These are phyloP conservation scores for Diplazon laetatorius DNA, from an alignment of 2,888 invertebrate genomes.

Conservation along the genomic window DNA sequence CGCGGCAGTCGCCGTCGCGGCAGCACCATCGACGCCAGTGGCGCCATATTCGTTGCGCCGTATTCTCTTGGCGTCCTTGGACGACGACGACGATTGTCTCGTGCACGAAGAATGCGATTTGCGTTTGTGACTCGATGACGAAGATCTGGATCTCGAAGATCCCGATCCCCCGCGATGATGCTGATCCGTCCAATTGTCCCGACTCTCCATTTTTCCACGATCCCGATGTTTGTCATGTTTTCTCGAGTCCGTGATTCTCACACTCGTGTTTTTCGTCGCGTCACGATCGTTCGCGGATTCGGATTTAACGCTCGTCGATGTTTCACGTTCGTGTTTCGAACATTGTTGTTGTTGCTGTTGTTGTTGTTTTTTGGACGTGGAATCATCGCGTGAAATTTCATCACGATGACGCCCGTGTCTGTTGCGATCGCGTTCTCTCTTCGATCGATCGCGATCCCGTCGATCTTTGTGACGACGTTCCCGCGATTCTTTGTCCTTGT, in stretches of 20 bases:
- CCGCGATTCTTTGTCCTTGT: conserved; percentile 58
- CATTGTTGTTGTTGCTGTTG: no score
- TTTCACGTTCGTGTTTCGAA: conserved; percentile 23
- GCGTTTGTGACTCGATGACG: conserved; percentile 76
- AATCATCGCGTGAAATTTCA: conserved; percentile 7
- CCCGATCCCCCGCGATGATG: conserved; percentile 63
- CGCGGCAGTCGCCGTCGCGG: not conserved
- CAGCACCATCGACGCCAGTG: conserved; percentile 2
- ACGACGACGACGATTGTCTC: conserved; percentile 62
- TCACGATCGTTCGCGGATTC: conserved; percentile 36
- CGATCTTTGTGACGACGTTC: conserved; percentile 72
- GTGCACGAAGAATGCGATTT: conserved; percentile 74
- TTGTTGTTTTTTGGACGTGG: conserved; percentile 39
- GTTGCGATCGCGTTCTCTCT: conserved; percentile 71
- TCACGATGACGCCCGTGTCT: conserved; percentile 48
- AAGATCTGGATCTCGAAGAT: conserved; percentile 70
- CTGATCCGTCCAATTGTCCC: conserved; percentile 70
- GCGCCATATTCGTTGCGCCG: not conserved
- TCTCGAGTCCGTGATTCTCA: no score
- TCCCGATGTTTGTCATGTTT: conserved; percentile 60
- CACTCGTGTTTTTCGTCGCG: conserved; percentile 28
- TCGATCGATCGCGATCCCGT: conserved; percentile 63
- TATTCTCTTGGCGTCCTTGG: no score
- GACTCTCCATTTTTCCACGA: conserved; percentile 66
- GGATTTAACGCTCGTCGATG: conserved; percentile 39